These are phyloP conservation scores for Papilio helenus DNA, from an alignment of 1,140 invertebrate genomes.

Conservation along the genomic window DNA sequence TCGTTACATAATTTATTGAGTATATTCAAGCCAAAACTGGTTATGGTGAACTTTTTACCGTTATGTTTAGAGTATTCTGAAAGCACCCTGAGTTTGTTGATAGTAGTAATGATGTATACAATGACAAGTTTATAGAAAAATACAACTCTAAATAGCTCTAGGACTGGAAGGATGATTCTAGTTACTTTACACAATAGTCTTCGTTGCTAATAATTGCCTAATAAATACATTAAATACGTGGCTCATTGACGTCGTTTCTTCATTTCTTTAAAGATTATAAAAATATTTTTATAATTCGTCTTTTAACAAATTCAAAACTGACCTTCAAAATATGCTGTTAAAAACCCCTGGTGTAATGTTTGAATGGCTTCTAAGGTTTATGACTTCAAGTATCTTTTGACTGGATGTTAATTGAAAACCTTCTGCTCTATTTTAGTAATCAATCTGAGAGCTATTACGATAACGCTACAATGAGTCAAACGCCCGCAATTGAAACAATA, in stretches of 20 bases:
- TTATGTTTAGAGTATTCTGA: background rate
- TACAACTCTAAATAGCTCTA: background rate
- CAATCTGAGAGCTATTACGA: constrained; percentile 27
- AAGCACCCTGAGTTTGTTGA: background rate
- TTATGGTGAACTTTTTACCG: background rate
- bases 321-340: background rate
- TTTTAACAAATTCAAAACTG: background rate
- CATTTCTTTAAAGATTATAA: too few relatives aligned
- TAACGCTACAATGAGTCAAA: constrained; percentile 39
- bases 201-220: background rate
- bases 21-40: background rate
- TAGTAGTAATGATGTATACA: background rate
- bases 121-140: background rate
- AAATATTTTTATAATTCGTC: background rate
- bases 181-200: too few relatives aligned
- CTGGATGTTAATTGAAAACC: background rate
- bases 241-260: too few relatives aligned
- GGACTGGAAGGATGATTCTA: background rate
- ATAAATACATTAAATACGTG: too few relatives aligned
- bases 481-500: constrained; percentile 56
- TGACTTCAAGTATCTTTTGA: background rate
- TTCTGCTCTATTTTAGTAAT: constrained; percentile 16
- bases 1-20: constrained; percentile 7
- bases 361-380: background rate
- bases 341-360: background rate